These are phyloP conservation scores for Pantherophis alleghaniensis DNA, from an alignment of 2,797 vertebrate genomes.

Conservation along the genomic window DNA sequence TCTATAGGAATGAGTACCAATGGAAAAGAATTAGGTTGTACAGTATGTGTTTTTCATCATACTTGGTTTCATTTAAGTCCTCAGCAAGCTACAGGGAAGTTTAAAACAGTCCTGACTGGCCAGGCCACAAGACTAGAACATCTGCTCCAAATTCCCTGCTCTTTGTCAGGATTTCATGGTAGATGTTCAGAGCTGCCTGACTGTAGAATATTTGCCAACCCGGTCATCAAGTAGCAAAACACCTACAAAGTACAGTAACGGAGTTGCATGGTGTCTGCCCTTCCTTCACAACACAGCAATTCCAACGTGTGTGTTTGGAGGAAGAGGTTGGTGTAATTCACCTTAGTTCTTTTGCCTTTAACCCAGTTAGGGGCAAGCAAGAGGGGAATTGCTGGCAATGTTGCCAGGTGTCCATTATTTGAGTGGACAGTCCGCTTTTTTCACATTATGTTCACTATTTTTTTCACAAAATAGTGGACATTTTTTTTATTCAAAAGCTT, in stretches of 20 bases:
- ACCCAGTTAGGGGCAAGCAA: not conserved
- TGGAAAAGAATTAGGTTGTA: not conserved
- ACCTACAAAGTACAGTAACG: not conserved
- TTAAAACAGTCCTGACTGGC: not conserved
- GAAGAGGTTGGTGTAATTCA: not conserved
- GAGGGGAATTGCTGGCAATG: not conserved
- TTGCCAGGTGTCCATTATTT: too few relatives aligned
- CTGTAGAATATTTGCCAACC: not conserved
- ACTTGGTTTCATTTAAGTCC: not conserved
- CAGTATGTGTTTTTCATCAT: not conserved
- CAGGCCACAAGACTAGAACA: not conserved
- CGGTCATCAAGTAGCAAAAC: not conserved
- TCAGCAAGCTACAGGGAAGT: not conserved
- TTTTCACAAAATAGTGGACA: too few relatives aligned
- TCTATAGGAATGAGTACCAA: not conserved
- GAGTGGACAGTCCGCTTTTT: too few relatives aligned
- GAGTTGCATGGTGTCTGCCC: not conserved
- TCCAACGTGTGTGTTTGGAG: not conserved
- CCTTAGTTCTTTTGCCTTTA: not conserved
- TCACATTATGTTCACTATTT: too few relatives aligned
- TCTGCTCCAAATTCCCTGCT: not conserved
- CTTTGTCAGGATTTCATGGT: not conserved
- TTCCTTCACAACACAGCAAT: not conserved
- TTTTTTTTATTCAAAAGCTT: too few relatives aligned
- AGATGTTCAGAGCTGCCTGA: not conserved